Evolutionary conservation across 1,140 invertebrate genomes (phyloP).

Genomic region (Paramacrobiotus metropolitanus): DNA sequence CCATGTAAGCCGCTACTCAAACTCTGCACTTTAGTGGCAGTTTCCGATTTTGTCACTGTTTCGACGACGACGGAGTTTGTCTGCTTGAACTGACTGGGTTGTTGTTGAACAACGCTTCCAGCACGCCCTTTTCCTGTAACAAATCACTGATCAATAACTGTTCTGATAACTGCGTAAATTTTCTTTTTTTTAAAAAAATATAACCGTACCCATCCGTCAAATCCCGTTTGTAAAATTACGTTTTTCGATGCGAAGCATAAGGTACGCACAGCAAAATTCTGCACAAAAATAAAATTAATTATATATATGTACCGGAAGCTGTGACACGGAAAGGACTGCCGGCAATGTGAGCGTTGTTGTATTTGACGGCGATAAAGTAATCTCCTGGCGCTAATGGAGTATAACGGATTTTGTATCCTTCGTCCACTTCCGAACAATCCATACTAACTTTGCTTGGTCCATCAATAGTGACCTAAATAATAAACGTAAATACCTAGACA

Average conservation of each 20-base stretch:
- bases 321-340: constrained; percentile 73
- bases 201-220: too few species aligned
- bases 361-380: constrained; percentile 85
- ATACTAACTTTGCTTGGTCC: constrained; percentile 86
- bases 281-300: neutral
- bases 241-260: too few species aligned
- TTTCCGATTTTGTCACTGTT: constrained; percentile 53
- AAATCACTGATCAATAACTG: too few species aligned
- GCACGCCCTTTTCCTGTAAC: neutral
- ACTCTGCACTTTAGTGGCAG: constrained; percentile 30
- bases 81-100: constrained; percentile 32
- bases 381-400: constrained; percentile 81
- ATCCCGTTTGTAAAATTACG: too few species aligned
- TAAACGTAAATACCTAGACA: too few species aligned
- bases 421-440: constrained; percentile 83
- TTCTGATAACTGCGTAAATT: too few species aligned
- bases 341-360: constrained; percentile 79
- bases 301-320: constrained; percentile 14
- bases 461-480: constrained; percentile 83
- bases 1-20: constrained; percentile 40
- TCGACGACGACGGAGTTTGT: constrained; percentile 75
- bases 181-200: too few species aligned
- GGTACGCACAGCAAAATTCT: neutral
- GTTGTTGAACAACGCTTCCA: constrained; percentile 3
- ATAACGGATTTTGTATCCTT: constrained; percentile 89